Base-by-base conservation (phyloP, 2,888 invertebrate species). In the Rhyacophila evoluta region DNA sequence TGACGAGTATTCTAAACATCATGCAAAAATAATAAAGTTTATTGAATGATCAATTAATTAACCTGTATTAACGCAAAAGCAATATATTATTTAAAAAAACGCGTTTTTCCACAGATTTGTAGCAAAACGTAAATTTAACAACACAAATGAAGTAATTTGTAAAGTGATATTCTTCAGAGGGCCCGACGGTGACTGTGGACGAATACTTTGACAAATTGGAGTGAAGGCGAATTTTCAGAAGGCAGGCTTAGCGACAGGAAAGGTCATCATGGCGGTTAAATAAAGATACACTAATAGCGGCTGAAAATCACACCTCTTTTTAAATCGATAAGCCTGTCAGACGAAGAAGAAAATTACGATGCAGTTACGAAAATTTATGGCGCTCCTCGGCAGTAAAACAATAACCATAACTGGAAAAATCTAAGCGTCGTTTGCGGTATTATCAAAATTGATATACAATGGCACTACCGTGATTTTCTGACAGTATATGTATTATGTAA, bases 261-360 rank as follows among this genome's bases (percentile, higher is more conserved):
- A 55, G 25, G 25, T 55, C 55, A 19, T 19, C 15, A 55, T 25
- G 55, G n/a, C n/a, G n/a, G 55, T 55, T 55, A 55, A 25, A 55
- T 25, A 19, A 55, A 55, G 25, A 55, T 55, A 25, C 55, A 25
- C 19, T 55, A 8, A 55, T 55, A 19, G 29, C 19, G 19, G 25
- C 55, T 25, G 29, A 55, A 55, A 55, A 55, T 55, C 55, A 55
- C 55, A 55, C 55, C 55, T 55, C 19, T 55, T 41, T 38, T 55
- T 25, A 55, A 10, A 55, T 55, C 55, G 55, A 55, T 55, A 55
- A 55, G 25, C 25, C 19, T 19, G 55, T 19, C 55, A 12, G 55
- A 19, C 55, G 5, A 6, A 12, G 12, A 19, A 25, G 8, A 41
- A 33, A 25, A 19, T 55, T 55, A 55, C 55, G 19, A 55, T 55